phyloP scores from a whole-genome alignment of 2,113 vertebrate species.

The Salminus brasiliensis region DNA sequence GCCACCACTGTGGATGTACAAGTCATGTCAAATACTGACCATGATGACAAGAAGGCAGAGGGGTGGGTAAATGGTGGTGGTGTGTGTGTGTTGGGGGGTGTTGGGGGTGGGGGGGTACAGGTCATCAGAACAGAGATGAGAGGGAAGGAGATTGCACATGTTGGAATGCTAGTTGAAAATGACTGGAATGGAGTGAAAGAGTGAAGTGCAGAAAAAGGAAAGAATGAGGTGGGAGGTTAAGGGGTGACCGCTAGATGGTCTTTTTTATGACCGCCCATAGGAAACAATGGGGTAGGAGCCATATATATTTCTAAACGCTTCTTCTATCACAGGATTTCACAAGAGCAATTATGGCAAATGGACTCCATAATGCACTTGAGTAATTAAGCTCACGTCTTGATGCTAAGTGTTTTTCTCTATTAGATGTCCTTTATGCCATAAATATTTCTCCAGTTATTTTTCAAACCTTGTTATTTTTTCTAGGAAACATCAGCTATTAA shows the following conservation, averaged over 20 bases:
- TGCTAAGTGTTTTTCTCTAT: neutral
- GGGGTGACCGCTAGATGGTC: neutral
- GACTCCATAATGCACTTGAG: neutral
- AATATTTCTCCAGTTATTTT: neutral
- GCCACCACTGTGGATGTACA: constrained; percentile 37
- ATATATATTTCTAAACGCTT: neutral
- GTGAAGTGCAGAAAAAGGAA: neutral
- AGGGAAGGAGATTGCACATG: constrained; percentile 7
- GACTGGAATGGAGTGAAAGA: constrained; percentile 9
- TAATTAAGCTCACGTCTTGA: neutral
- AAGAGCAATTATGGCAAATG: neutral
- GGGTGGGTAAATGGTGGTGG: neutral
- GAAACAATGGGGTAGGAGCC: neutral
- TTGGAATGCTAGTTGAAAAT: constrained; percentile 18
- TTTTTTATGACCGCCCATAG: constrained; percentile 6
- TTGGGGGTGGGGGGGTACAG: no score
- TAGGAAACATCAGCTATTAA: neutral
- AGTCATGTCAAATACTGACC: constrained; percentile 52
- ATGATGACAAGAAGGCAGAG: constrained; percentile 25
- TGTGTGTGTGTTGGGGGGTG: no score
- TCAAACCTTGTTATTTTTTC: neutral
- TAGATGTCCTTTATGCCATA: neutral
- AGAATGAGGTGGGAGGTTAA: neutral
- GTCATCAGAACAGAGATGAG: constrained; percentile 17
- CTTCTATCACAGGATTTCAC: neutral